Base-by-base conservation (phyloP, 1,140 invertebrate genomes). In the Caerostris darwini region DNA sequence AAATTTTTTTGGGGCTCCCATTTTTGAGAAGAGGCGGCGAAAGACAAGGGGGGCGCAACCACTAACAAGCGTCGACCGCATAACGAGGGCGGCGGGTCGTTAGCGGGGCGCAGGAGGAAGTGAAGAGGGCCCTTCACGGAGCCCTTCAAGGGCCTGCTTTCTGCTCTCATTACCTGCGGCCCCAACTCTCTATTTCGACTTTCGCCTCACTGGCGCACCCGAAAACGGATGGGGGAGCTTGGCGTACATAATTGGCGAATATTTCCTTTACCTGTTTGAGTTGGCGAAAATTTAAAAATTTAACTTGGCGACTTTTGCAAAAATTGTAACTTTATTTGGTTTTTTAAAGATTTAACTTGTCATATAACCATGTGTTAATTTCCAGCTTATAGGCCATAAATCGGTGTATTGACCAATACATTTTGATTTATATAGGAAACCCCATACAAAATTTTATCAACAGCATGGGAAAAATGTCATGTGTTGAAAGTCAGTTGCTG, bases 11-110 rank as follows among this genome's bases (percentile, higher is more conserved):
- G 69, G 69, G 69, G 69, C 69, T 34, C n/a, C 34, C 34, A 34
- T 34, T 34, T 34, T 34, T 34, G 34, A 34, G 34, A 34, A 34
- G 34, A 34, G 88, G 34, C 90, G 90, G 90, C 90, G 19, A 71
- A 91, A 91, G 90, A 82, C 88, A 90, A 90, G 88, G 64, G 88
- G 67, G 54, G 7, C n/a, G 56, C 34, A 91, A 91, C 71, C 90
- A 19, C 90, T 91, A 91, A 91, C 90, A 91, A 91, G 90, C 90
- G 90, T 64, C 77, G 57, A 82, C 53, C 71, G 71, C 90, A 57
- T 89, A 91, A 91, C 90, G 77, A 91, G 88, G 88, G 14, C 12
- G 19, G 8, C 58, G 58, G 90, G 90, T 91, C 90, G 90, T 91
- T 91, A 91, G 90, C 64, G 77, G 58, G 69, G 69, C 69, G 69